Evolutionary conservation across 2,113 vertebrate species (phyloP).

Genomic region (Neotragus moschatus): DNA sequence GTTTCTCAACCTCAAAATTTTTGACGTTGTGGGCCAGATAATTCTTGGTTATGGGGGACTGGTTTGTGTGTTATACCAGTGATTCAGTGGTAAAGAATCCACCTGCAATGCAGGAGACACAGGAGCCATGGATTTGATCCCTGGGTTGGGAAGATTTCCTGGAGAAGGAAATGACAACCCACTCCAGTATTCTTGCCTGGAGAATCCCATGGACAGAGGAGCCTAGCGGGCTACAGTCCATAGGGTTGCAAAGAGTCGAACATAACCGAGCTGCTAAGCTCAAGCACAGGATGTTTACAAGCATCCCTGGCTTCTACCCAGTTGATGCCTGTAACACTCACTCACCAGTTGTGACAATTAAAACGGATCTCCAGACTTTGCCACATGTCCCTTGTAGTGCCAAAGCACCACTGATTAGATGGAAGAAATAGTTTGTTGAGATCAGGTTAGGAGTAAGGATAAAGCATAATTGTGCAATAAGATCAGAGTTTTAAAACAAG

Average conservation of each 20-base stretch:
- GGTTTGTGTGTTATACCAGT: neutral
- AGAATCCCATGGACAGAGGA: neutral
- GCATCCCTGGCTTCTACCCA: neutral
- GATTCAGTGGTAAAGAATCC: neutral
- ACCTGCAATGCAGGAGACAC: neutral
- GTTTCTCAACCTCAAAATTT: neutral
- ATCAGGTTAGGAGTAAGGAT: neutral
- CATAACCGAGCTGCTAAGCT: neutral
- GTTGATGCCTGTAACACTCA: neutral
- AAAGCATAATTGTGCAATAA: neutral
- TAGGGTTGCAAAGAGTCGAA: rapidly evolving
- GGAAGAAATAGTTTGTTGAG: neutral
- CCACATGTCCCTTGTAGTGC: neutral
- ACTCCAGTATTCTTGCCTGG: neutral
- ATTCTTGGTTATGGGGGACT: neutral
- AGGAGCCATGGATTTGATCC: neutral
- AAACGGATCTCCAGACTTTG: neutral
- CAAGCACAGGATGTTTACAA: neutral
- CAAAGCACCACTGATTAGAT: neutral
- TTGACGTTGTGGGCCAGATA: neutral
- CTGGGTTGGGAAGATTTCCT: neutral
- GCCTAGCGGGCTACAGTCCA: rapidly evolving
- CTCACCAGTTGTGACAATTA: neutral
- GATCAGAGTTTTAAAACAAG: slow-evolving; percentile 3
- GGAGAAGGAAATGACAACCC: neutral